A percentile compares a stretch with the other conserved stretches of the same genome.
Conservation (phyloP, 2,113 vertebrate species). For the Nicator chloris region DNA sequence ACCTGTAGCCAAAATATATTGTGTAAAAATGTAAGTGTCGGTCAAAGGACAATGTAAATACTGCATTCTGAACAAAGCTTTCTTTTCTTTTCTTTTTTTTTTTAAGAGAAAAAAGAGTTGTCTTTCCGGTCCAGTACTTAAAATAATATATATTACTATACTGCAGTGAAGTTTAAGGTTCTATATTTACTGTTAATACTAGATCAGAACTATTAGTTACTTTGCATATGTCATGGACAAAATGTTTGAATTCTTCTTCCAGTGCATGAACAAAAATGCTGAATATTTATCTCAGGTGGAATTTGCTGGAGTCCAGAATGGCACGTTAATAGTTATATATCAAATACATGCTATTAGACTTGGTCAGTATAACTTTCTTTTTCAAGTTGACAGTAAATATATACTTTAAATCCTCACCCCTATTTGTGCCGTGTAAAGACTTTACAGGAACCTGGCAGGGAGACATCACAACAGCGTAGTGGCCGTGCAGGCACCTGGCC, state of each 20-base stretch:
- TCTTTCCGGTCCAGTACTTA: slow-evolving; percentile 73
- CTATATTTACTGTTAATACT: slow-evolving; percentile 73
- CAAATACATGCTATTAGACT: slow-evolving; percentile 64
- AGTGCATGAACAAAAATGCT: slow-evolving; percentile 69
- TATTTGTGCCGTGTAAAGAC: slow-evolving; percentile 45
- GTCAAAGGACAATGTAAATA: slow-evolving; percentile 73
- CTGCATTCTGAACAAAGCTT: slow-evolving; percentile 63
- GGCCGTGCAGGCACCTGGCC: slow-evolving; percentile 46
- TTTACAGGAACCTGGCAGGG: slow-evolving; percentile 21
- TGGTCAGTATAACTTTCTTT: slow-evolving; percentile 56
- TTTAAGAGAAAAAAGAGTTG: slow-evolving; percentile 20
- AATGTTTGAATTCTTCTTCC: slow-evolving; percentile 65
- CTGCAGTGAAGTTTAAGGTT: slow-evolving; percentile 65
- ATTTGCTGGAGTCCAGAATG: slow-evolving; percentile 74
- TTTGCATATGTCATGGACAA: slow-evolving; percentile 73
- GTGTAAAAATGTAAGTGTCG: slow-evolving; percentile 53
- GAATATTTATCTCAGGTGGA: slow-evolving; percentile 75
- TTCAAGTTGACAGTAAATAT: slow-evolving; percentile 75
- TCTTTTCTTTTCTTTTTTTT: slow-evolving; percentile 32
- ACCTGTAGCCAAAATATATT: slow-evolving; percentile 26
- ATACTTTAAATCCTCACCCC: slow-evolving; percentile 69
- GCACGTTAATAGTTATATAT: slow-evolving; percentile 60
- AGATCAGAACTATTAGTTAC: slow-evolving; percentile 66
- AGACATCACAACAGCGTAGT: not conserved
- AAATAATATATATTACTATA: slow-evolving; percentile 60